Evolutionary conservation across 2,113 vertebrate genomes (phyloP).

Genomic region (Rostratula benghalensis): DNA sequence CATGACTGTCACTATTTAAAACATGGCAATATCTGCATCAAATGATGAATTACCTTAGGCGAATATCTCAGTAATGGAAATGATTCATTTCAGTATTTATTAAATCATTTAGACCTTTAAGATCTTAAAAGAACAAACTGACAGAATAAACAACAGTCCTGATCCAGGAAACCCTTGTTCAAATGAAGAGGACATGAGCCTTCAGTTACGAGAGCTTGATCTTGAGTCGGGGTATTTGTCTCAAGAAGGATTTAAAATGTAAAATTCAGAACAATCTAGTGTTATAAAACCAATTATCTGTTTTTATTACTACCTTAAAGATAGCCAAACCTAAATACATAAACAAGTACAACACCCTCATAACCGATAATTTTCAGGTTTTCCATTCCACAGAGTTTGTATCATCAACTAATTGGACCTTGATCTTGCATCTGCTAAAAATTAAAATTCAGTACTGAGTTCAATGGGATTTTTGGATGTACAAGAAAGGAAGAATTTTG

Average conservation of each 20-base stretch:
- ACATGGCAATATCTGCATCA: not conserved
- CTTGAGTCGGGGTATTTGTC: not conserved
- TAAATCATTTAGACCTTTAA: conserved; percentile 24
- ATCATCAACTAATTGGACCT: not conserved
- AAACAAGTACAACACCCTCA: not conserved
- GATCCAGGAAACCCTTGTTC: not conserved
- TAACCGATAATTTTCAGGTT: not conserved
- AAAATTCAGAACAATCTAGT: not conserved
- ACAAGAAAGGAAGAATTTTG: conserved; percentile 6
- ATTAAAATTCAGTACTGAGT: not conserved
- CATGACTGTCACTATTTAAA: conserved; percentile 24
- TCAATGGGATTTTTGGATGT: conserved; percentile 1
- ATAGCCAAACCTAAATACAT: not conserved
- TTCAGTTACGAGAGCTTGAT: not conserved
- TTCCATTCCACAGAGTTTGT: not conserved
- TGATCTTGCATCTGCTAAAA: conserved; percentile 11
- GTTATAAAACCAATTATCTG: not conserved
- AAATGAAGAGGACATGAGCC: not conserved
- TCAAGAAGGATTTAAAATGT: not conserved
- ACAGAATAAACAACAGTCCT: conserved; percentile 18
- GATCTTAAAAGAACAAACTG: conserved; percentile 25
- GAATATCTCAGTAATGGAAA: not conserved
- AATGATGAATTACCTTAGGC: conserved; percentile 30
- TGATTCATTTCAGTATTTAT: conserved; percentile 13
- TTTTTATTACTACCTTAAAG: not conserved